phyloP scores from a whole-genome alignment of 2,113 vertebrate genomes.

The Gallinago jamesoni region DNA sequence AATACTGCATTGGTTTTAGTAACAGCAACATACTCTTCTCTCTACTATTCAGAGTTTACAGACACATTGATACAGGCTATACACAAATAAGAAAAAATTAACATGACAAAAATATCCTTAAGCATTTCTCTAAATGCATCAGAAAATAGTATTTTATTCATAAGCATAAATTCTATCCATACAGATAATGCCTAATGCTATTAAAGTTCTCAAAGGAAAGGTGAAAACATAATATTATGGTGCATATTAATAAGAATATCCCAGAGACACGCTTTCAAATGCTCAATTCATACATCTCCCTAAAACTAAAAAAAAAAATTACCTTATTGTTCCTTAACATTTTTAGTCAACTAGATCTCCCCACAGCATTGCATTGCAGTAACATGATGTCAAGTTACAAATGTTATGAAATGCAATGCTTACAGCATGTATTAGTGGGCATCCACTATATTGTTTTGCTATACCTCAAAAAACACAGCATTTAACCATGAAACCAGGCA shows the following conservation, averaged over 20 bases:
- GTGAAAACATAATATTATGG: background rate
- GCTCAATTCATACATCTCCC: background rate
- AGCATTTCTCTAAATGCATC: background rate
- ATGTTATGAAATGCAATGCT: slow-evolving; percentile 20
- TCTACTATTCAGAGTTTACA: background rate
- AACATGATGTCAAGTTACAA: background rate
- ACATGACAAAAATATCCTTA: background rate
- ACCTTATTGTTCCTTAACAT: background rate
- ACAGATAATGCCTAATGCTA: background rate
- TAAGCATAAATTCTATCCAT: background rate
- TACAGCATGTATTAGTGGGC: background rate
- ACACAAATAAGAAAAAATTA: background rate
- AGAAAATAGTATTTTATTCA: background rate
- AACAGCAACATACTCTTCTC: background rate
- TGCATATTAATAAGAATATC: background rate
- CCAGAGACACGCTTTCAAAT: background rate
- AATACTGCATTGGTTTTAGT: background rate
- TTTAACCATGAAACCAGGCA: background rate
- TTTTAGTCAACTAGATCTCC: background rate
- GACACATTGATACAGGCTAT: background rate
- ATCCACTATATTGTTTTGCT: background rate
- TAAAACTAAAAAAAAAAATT: background rate
- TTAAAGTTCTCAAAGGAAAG: slow-evolving; percentile 1
- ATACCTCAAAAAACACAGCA: background rate
- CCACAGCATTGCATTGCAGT: background rate